Evolutionary conservation across 2,113 vertebrate species (phyloP), one percentile per base, ranked within the genome.

Genomic region (Cheilinus undulatus): DNA sequence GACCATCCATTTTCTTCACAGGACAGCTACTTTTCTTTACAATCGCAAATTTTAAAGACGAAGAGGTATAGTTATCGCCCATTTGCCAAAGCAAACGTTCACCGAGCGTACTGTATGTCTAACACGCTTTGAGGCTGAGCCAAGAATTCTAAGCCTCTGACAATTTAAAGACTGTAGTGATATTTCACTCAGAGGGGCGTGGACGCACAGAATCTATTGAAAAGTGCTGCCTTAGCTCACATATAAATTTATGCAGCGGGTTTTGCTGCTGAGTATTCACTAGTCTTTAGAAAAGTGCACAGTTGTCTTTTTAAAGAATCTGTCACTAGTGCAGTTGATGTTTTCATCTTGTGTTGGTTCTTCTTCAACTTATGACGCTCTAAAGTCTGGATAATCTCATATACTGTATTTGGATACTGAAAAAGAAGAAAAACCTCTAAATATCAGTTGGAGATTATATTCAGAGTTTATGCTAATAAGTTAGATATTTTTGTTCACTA

Each of bases 41-140:
- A 8, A 34, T 38, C 4, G 3, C 10, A 27, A 32, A 26, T 79
- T 71, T 64, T 36, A 49, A 61, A 79, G 61, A 75, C 57, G 30
- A 20, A 52, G 30, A 45, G 42, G 63, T 74, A 28, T 45, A 3
- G 34, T 67, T 66, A 76, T 46, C 66, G 56, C 49, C 62, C 32
- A 42, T 63, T 71, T 49, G 15, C 57, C 27, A 63, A 26, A 54
- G 34, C 20, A 38, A 63, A 69, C 30, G 23, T 59, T 45, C 40
- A 48, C 3, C 1, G 9, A 58, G 38, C n/a, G 30, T 20, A 49
- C 62, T 1, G 8, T 46, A 19, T 36, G 42, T 64, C 48, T 19
- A 11, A 28, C 6, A 50, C 20, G 64, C 69, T 80, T 82, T 84
- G 52, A 86, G 40, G 66, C 23, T 30, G 69, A 65, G 80, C 75